A percentile compares a stretch with the other conserved stretches of the same genome.
These are phyloP conservation scores for Lasioglossum vierecki DNA, from an alignment of 2,888 invertebrate species.

Conservation along the genomic window DNA sequence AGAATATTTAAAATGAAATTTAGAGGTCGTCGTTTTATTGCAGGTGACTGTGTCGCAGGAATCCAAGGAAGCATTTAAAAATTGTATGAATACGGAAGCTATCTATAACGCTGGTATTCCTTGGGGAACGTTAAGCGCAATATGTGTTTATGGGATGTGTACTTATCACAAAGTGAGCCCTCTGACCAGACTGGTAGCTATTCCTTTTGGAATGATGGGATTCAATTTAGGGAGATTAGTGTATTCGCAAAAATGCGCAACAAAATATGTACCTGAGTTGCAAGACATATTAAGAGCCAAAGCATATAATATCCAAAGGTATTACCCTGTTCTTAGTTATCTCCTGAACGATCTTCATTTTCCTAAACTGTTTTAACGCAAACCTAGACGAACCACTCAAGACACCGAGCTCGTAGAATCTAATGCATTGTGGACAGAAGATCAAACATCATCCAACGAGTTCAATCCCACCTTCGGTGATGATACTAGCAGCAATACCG, in stretches of 20 bases:
- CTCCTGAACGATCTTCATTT: not conserved
- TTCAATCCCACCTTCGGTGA: not conserved
- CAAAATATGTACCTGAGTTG: not conserved
- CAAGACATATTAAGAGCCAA: not conserved
- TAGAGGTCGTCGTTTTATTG: not conserved
- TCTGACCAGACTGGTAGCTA: rapidly evolving
- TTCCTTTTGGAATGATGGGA: rapidly evolving
- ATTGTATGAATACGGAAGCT: conserved; percentile 27
- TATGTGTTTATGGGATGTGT: not conserved
- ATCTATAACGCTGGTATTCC: conserved; percentile 3
- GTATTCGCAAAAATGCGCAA: not conserved
- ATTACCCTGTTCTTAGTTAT: not conserved
- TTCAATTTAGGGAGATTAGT: not conserved
- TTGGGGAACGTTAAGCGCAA: rapidly evolving
- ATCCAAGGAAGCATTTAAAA: not conserved
- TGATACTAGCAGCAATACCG: not conserved
- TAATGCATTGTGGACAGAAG: not conserved
- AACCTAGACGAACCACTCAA: not conserved
- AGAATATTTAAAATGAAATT: not conserved
- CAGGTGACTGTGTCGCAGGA: conserved; percentile 14
- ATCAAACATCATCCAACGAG: not conserved
- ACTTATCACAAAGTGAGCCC: not conserved
- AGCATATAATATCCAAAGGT: not conserved
- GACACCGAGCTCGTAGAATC: not conserved
- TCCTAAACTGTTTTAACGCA: not conserved